Conservation (phyloP, 2,797 vertebrate species). For the Pantherophis vulpinus region DNA sequence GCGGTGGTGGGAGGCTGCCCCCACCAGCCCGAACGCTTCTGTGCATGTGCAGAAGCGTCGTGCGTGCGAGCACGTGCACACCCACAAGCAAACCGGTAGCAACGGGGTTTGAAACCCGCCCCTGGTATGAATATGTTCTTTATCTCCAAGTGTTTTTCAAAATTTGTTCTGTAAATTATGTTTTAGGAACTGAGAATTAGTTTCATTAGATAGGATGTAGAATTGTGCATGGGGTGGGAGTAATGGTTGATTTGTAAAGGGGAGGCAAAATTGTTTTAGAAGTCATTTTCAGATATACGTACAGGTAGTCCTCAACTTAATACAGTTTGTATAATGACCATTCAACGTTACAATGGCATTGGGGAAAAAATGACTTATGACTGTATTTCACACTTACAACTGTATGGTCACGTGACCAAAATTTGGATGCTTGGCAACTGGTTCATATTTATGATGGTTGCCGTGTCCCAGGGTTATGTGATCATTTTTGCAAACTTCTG, state of each 20-base stretch:
- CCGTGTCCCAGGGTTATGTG: too few species aligned
- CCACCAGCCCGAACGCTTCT: too few species aligned
- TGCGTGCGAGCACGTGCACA: rapidly evolving
- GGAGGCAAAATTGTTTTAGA: background rate
- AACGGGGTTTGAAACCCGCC: too few species aligned
- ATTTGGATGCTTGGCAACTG: background rate
- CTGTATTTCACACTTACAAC: background rate
- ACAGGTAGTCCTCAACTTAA: background rate
- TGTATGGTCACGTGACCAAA: background rate
- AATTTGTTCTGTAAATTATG: background rate
- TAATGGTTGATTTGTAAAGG: background rate
- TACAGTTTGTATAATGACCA: background rate
- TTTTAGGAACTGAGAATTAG: background rate
- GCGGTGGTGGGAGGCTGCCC: too few species aligned
- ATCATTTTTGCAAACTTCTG: background rate
- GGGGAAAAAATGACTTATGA: background rate
- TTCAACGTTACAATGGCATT: background rate
- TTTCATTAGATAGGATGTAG: background rate
- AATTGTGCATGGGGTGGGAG: background rate
- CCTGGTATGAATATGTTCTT: background rate
- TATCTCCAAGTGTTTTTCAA: background rate
- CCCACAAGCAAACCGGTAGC: too few species aligned
- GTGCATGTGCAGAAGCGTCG: too few species aligned
- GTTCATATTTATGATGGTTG: too few species aligned
- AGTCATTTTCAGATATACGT: background rate